These are phyloP conservation scores for Lagopus leucura DNA, from an alignment of 2,113 vertebrate species.

Conservation along the genomic window DNA sequence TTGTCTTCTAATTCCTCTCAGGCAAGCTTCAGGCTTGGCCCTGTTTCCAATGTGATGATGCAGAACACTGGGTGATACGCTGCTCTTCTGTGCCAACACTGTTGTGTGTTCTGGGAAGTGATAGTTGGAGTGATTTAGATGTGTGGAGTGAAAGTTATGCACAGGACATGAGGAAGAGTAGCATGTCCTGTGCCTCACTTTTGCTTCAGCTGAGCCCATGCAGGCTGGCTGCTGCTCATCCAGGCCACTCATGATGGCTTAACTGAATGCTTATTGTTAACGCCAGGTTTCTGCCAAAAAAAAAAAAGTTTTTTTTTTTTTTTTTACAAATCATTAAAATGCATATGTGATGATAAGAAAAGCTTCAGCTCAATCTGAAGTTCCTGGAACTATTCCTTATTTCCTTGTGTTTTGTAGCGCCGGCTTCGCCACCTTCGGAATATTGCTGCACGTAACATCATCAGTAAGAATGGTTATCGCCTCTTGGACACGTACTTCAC, in stretches of 20 bases:
- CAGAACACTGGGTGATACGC: not conserved
- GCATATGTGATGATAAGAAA: not conserved
- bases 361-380: not conserved
- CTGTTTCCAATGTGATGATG: accelerated
- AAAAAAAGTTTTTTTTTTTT: not conserved
- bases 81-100: not conserved
- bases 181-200: not conserved
- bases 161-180: not conserved
- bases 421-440: conserved; percentile 95
- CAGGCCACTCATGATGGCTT: not conserved
- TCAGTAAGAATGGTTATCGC: conserved; percentile 91
- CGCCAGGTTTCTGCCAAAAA: not conserved
- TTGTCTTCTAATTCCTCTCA: not conserved
- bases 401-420: conserved; percentile 78
- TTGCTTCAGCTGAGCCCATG: not conserved
- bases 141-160: accelerated
- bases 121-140: not conserved
- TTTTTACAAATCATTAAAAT: not conserved
- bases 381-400: not conserved
- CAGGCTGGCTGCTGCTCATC: not conserved
- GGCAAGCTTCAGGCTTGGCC: not conserved
- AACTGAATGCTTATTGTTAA: not conserved
- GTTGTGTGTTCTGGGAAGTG: not conserved
- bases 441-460: conserved; percentile 94
- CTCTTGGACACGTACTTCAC: conserved; percentile 97